These are phyloP conservation scores for Thalpophila matura DNA, from an alignment of 2,888 invertebrate species.

Conservation along the genomic window DNA sequence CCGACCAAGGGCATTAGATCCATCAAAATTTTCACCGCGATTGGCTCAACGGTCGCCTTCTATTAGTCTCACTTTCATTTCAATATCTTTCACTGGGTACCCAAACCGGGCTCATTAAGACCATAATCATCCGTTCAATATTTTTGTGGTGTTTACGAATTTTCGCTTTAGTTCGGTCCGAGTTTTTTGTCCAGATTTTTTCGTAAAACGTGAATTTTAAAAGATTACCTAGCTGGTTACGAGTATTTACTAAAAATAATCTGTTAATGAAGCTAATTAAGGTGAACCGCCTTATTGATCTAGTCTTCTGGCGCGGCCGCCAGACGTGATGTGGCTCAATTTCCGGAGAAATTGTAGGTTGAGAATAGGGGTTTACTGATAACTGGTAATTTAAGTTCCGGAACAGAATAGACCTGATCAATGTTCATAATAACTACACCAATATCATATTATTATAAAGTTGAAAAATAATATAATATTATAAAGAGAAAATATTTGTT, in stretches of 20 bases:
- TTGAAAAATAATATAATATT: too few relatives aligned
- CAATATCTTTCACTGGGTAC: constrained; percentile 71
- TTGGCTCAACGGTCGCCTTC: constrained; percentile 69
- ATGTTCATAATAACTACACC: too few relatives aligned
- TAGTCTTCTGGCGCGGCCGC: constrained; percentile 4
- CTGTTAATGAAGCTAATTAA: neutral
- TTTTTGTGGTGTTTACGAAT: constrained; percentile 12
- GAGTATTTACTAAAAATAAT: too few relatives aligned
- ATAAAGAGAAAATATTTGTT: too few relatives aligned
- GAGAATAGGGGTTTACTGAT: neutral
- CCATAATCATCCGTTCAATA: constrained; percentile 67
- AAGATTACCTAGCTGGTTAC: too few relatives aligned
- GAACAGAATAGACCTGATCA: too few relatives aligned
- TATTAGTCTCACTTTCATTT: constrained; percentile 89
- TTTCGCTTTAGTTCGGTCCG: constrained; percentile 6
- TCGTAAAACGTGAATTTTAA: too few relatives aligned
- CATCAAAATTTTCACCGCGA: constrained; percentile 69
- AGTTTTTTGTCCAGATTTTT: neutral
- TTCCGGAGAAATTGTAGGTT: constrained; percentile 25
- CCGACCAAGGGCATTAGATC: constrained; percentile 70
- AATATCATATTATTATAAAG: too few relatives aligned
- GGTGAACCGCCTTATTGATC: constrained; percentile 5
- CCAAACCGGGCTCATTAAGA: constrained; percentile 51
- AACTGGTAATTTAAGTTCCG: neutral
- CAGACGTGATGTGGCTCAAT: constrained; percentile 11